A percentile compares a stretch with the other conserved stretches of the same genome.
phyloP scores from a whole-genome alignment of 2,888 invertebrate species.

The Drosophila anceps region DNA sequence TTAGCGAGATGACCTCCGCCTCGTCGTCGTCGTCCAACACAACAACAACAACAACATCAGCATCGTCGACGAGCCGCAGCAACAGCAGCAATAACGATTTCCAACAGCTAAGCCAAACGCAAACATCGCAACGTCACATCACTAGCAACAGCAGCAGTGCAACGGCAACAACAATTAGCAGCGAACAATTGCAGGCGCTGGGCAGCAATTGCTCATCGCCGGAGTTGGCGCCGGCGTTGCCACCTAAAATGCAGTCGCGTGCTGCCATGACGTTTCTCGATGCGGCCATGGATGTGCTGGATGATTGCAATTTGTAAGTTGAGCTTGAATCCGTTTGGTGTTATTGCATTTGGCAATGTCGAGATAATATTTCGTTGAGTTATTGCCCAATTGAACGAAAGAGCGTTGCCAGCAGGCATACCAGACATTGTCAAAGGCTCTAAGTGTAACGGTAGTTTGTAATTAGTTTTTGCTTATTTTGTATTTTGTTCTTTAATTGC shows the following conservation, averaged over 20 bases:
- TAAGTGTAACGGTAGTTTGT: neutral
- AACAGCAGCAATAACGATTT: conserved; percentile 54
- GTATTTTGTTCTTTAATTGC: conserved; percentile 11
- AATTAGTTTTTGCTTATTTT: neutral
- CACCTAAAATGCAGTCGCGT: conserved; percentile 61
- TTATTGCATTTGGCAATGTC: neutral
- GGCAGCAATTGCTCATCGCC: conserved; percentile 34
- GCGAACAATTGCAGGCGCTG: conserved; percentile 26
- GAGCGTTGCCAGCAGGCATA: conserved; percentile 11
- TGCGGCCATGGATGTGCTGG: conserved; percentile 87
- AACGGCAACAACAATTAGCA: conserved; percentile 48
- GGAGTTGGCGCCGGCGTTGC: conserved; percentile 68
- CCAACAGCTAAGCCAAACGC: conserved; percentile 60
- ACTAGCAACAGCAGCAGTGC: conserved; percentile 36
- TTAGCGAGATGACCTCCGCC: conserved; percentile 66
- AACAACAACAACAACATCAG: conserved; percentile 21
- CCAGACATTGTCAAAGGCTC: no score
- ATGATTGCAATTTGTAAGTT: conserved; percentile 85
- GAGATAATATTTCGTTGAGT: neutral
- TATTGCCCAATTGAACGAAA: neutral
- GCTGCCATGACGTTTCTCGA: conserved; percentile 87
- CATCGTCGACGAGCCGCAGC: conserved; percentile 46
- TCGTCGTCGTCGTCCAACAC: conserved; percentile 11
- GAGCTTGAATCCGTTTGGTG: neutral
- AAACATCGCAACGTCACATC: conserved; percentile 52